phyloP scores from a whole-genome alignment of 2,113 vertebrate genomes.

The Columba livia region DNA sequence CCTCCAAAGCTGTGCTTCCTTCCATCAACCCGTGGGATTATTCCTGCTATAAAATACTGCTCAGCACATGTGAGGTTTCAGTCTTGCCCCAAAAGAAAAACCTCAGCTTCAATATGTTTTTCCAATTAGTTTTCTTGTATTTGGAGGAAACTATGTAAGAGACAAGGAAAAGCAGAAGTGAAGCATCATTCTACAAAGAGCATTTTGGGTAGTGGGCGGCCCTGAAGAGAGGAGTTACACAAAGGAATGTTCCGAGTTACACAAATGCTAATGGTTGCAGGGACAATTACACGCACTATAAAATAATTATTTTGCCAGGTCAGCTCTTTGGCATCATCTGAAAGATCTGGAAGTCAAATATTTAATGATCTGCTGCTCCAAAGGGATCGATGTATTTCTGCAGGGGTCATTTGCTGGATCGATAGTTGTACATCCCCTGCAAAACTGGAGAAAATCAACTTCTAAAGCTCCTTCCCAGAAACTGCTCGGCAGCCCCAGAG shows the following conservation, averaged over 20 bases:
- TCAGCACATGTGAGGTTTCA: background rate
- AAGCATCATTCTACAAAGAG: background rate
- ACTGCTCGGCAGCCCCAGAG: accelerated
- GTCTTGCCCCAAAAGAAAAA: background rate
- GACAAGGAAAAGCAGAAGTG: background rate
- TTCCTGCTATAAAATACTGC: background rate
- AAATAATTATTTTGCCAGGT: slow-evolving; percentile 19
- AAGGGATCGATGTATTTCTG: slow-evolving; percentile 68
- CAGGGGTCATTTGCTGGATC: slow-evolving; percentile 70
- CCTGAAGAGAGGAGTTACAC: background rate
- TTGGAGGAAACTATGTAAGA: background rate
- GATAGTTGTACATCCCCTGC: slow-evolving; percentile 52
- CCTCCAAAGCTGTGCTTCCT: background rate
- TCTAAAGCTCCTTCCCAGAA: slow-evolving; percentile 64
- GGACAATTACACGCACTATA: background rate
- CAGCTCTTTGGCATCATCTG: slow-evolving; percentile 67
- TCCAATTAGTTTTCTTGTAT: background rate
- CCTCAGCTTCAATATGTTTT: accelerated
- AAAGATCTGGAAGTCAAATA: slow-evolving; percentile 50
- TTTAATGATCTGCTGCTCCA: slow-evolving; percentile 66
- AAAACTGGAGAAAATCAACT: slow-evolving; percentile 57
- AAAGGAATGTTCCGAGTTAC: background rate
- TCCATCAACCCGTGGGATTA: background rate
- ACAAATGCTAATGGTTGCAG: background rate
- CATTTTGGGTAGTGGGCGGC: background rate